Conservation (phyloP, 2,888 invertebrate species). For the Ariolimax columbianus region DNA sequence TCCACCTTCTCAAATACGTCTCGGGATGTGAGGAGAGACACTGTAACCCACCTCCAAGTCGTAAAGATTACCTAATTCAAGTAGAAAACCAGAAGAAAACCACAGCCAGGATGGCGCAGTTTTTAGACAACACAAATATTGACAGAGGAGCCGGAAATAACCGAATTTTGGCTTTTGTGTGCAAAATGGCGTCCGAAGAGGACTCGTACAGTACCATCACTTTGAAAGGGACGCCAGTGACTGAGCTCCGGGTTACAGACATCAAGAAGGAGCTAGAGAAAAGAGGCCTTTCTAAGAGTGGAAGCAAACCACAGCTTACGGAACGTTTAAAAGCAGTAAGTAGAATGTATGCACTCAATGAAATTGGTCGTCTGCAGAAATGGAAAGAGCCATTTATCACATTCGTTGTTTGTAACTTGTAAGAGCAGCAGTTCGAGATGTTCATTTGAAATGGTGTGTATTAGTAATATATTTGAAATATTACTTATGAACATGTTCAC, state of each 20-base stretch:
- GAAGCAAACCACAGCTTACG: constrained; percentile 79
- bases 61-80: too few species aligned
- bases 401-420: too few species aligned
- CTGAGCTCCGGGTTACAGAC: constrained; percentile 80
- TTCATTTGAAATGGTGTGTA: too few species aligned
- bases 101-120: too few species aligned
- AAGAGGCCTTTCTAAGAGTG: constrained; percentile 80
- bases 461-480: neutral
- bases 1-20: too few species aligned
- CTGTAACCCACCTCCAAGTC: too few species aligned
- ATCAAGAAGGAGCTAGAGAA: constrained; percentile 80
- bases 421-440: too few species aligned
- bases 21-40: too few species aligned
- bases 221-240: constrained; percentile 78
- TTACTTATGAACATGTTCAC: neutral
- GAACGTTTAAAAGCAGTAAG: constrained; percentile 78
- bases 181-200: constrained; percentile 78
- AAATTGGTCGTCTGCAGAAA: neutral
- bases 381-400: too few species aligned
- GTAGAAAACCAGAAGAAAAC: too few species aligned
- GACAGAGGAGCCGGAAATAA: constrained; percentile 37
- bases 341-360: neutral
- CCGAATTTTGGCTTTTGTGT: constrained; percentile 48
- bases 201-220: constrained; percentile 59
- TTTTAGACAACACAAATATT: neutral